A percentile compares a stretch with the other conserved stretches of the same genome.
These are phyloP conservation scores for Rallus limicola DNA, from an alignment of 2,113 vertebrate genomes.

Conservation along the genomic window DNA sequence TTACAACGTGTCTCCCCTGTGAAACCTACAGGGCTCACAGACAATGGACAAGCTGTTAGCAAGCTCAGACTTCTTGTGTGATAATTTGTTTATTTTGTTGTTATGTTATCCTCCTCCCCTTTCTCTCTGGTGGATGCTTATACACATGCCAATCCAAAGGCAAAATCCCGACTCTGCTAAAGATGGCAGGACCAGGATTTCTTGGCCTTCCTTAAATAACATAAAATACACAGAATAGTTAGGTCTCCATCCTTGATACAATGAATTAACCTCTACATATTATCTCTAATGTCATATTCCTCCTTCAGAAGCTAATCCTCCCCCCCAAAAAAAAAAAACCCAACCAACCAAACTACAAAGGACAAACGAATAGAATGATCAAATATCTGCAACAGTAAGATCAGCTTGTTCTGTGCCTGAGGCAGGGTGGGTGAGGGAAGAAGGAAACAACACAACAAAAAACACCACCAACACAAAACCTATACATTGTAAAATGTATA, in stretches of 20 bases:
- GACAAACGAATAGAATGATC: slow-evolving; percentile 32
- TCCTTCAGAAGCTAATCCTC: background rate
- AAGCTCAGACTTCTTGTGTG: background rate
- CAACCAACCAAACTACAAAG: background rate
- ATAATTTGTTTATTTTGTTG: slow-evolving; percentile 34
- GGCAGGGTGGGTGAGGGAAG: background rate
- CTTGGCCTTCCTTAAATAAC: background rate
- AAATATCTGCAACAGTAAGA: slow-evolving; percentile 18
- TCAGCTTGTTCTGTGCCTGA: background rate
- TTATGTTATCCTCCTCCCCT: background rate
- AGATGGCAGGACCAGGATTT: background rate
- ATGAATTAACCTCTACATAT: background rate
- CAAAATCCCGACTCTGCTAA: background rate
- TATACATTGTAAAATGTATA: slow-evolving; percentile 31
- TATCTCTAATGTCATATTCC: background rate
- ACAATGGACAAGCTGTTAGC: slow-evolving; percentile 33
- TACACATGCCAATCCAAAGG: background rate
- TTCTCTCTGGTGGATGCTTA: background rate
- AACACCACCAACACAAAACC: background rate
- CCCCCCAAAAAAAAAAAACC: slow-evolving; percentile 11
- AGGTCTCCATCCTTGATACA: background rate
- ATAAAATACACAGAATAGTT: background rate
- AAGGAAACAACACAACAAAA: background rate
- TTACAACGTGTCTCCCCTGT: background rate
- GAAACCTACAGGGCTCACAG: slow-evolving; percentile 5